These are phyloP conservation scores for Falco novaeseelandiae DNA, from an alignment of 2,797 vertebrate species.

Conservation along the genomic window DNA sequence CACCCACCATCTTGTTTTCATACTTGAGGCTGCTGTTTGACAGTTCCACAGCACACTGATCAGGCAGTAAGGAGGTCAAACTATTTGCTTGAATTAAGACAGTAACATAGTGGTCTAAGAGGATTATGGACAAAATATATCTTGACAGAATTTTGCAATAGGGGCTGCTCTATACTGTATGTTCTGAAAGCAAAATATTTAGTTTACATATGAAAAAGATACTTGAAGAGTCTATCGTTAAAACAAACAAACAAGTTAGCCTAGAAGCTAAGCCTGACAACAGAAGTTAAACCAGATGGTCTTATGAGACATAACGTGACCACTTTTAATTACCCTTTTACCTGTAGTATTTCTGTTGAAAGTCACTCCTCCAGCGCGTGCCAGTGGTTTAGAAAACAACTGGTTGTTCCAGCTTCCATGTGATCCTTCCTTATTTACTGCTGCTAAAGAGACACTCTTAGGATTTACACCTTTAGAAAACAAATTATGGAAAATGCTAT, in stretches of 20 bases:
- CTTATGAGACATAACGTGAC: neutral
- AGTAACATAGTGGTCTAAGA: neutral
- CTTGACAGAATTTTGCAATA: neutral
- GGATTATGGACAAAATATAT: neutral
- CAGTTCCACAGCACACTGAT: neutral
- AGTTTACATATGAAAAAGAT: neutral
- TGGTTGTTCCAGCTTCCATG: slow-evolving; percentile 84
- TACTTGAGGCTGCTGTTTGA: neutral
- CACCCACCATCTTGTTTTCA: neutral
- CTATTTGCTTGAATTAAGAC: neutral
- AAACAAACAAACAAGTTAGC: neutral
- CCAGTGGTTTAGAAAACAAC: slow-evolving; percentile 82
- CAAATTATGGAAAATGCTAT: neutral
- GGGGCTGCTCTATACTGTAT: neutral
- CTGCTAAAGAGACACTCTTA: slow-evolving; percentile 81
- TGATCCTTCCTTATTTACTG: slow-evolving; percentile 79
- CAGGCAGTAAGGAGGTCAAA: neutral
- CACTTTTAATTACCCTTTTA: slow-evolving; percentile 54
- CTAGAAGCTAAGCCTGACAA: neutral
- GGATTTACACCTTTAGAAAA: slow-evolving; percentile 89
- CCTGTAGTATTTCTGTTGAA: slow-evolving; percentile 87
- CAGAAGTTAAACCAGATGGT: neutral
- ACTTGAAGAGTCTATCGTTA: neutral
- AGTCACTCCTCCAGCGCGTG: slow-evolving; percentile 80
- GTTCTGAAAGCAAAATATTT: neutral